Conservation (phyloP, 2,113 vertebrate species). For the Gnathochromis pfefferi region DNA sequence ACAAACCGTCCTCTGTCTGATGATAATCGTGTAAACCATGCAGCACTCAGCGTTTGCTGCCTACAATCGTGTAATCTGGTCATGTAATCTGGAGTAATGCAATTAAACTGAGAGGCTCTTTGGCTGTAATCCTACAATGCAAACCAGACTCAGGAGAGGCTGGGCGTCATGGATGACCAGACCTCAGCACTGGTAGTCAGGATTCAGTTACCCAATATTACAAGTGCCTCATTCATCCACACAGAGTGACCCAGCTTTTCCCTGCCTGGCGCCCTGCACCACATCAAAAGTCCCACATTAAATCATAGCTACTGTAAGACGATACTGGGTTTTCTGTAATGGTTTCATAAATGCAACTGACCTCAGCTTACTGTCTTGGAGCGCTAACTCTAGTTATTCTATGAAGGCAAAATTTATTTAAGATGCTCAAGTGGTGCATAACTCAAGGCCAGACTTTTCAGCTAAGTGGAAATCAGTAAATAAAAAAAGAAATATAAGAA, state of each 20-base stretch:
- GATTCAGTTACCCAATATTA: neutral
- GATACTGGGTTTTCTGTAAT: neutral
- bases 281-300: neutral
- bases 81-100: slow-evolving; percentile 27
- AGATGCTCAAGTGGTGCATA: neutral
- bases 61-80: slow-evolving; percentile 13
- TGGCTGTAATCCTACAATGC: slow-evolving; percentile 13
- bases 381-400: neutral
- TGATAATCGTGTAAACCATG: neutral
- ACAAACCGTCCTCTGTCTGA: neutral
- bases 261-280: neutral
- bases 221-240: neutral
- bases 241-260: neutral
- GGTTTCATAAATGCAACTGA: neutral
- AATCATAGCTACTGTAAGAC: neutral
- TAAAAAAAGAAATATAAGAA: neutral
- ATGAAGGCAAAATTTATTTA: neutral
- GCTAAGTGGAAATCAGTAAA: neutral
- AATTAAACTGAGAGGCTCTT: slow-evolving; percentile 10
- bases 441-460: neutral
- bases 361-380: neutral
- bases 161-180: neutral
- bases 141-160: neutral
- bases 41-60: neutral
- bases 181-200: neutral